Evolutionary conservation across 2,888 invertebrate species (phyloP).

Genomic region (Augochlorella aurata): DNA sequence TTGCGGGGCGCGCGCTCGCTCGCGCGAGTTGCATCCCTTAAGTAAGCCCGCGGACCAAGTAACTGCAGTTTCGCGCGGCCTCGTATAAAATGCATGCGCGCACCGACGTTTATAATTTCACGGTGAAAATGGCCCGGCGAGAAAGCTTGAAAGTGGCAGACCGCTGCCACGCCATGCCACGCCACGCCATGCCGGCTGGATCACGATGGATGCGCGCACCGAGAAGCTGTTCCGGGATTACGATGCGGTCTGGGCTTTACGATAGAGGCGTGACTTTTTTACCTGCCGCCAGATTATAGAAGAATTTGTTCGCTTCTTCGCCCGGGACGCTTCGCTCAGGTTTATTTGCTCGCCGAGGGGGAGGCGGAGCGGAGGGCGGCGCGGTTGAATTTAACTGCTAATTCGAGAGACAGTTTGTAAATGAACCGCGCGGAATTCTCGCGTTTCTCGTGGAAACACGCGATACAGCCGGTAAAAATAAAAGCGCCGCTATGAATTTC

Average conservation of each 20-base stretch:
- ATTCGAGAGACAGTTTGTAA: background rate
- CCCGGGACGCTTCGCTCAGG: background rate
- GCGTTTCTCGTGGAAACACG: background rate
- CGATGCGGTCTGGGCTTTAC: conserved; percentile 7
- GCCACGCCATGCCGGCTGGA: background rate
- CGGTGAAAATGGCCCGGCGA: conserved; percentile 18
- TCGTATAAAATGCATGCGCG: conserved; percentile 38
- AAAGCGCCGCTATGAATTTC: background rate
- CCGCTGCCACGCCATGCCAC: too few relatives aligned
- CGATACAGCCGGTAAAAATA: background rate
- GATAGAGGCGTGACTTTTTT: conserved; percentile 14
- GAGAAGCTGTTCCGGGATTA: conserved; percentile 16
- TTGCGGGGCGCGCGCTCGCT: conserved; percentile 29
- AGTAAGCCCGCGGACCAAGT: conserved; percentile 26
- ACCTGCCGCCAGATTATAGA: conserved; percentile 10
- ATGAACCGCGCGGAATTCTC: background rate
- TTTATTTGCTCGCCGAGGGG: background rate
- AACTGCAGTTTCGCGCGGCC: conserved; percentile 20
- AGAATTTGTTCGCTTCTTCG: conserved; percentile 1
- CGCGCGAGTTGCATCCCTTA: conserved; percentile 41
- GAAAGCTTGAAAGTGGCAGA: background rate
- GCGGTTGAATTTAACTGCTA: background rate
- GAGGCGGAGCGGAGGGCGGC: background rate
- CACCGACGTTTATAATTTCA: conserved; percentile 48
- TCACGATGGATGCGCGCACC: conserved; percentile 2